These are phyloP conservation scores for Cotesia vestalis DNA, from an alignment of 1,140 invertebrate genomes.

Conservation along the genomic window DNA sequence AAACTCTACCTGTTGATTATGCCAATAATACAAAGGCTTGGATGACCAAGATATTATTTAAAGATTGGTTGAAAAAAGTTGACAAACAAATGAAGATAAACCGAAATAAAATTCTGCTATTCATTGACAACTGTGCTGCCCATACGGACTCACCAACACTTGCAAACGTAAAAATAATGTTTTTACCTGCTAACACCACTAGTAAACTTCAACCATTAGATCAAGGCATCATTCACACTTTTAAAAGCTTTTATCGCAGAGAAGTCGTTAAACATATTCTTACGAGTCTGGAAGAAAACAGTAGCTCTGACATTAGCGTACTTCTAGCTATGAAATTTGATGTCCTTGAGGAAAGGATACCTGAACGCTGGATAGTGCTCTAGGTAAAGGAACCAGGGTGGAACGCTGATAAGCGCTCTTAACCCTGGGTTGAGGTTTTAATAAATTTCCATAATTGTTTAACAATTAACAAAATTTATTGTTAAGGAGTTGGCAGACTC, in stretches of 20 bases:
- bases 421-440: too few species aligned
- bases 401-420: too few species aligned
- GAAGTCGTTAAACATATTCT: slow-evolving; percentile 45
- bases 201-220: slow-evolving; percentile 64
- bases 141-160: slow-evolving; percentile 39
- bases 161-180: slow-evolving; percentile 56
- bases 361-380: too few species aligned
- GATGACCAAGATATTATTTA: slow-evolving; percentile 60
- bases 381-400: too few species aligned
- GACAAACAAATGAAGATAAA: slow-evolving; percentile 39
- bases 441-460: too few species aligned
- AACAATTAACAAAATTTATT: too few species aligned
- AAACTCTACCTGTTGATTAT: slow-evolving; percentile 58
- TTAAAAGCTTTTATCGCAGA: slow-evolving; percentile 49
- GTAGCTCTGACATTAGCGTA: slow-evolving; percentile 38
- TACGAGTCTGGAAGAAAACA: slow-evolving; percentile 49
- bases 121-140: slow-evolving; percentile 42
- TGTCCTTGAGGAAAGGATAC: too few species aligned
- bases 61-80: slow-evolving; percentile 41
- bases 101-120: slow-evolving; percentile 44
- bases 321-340: slow-evolving; percentile 45
- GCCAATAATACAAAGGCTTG: slow-evolving; percentile 63
- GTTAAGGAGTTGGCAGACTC: too few species aligned
- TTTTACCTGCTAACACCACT: slow-evolving; percentile 65
- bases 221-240: slow-evolving; percentile 61